phyloP scores from a whole-genome alignment of 2,888 invertebrate species.

The Hirtodrosophila cameraria region DNA sequence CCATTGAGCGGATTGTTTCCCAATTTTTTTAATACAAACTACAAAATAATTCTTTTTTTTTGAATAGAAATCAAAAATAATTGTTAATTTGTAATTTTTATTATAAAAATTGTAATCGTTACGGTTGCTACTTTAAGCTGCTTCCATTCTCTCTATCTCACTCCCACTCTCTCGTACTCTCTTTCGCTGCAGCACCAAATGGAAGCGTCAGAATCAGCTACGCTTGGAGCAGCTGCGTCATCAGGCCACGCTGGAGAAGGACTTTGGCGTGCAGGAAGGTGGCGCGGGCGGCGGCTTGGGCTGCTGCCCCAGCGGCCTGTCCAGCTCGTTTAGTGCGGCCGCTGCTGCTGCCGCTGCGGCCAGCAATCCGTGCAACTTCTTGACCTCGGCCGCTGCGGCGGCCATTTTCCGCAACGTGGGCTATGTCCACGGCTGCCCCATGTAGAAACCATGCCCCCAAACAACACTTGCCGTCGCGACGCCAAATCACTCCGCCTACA shows the following conservation, averaged over 20 bases:
- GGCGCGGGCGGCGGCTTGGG: conserved; percentile 69
- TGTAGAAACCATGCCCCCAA: conserved; percentile 83
- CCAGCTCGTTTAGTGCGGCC: conserved; percentile 72
- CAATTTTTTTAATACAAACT: no score
- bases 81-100: no score
- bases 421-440: conserved; percentile 89
- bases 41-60: no score
- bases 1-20: no score
- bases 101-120: no score
- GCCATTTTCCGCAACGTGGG: conserved; percentile 90
- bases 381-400: conserved; percentile 87
- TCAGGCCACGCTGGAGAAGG: conserved; percentile 91
- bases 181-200: conserved; percentile 88
- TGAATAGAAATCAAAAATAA: no score
- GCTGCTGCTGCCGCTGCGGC: conserved; percentile 78
- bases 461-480: not conserved
- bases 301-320: conserved; percentile 83
- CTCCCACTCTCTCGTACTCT: not conserved
- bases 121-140: no score
- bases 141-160: not conserved
- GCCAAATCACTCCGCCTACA: no score
- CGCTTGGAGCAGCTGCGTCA: conserved; percentile 93
- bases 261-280: conserved; percentile 83
- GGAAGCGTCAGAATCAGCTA: conserved; percentile 95
- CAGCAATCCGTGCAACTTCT: conserved; percentile 86